phyloP scores from a whole-genome alignment of 2,888 invertebrate species.

The Barypeithes pellucidus region DNA sequence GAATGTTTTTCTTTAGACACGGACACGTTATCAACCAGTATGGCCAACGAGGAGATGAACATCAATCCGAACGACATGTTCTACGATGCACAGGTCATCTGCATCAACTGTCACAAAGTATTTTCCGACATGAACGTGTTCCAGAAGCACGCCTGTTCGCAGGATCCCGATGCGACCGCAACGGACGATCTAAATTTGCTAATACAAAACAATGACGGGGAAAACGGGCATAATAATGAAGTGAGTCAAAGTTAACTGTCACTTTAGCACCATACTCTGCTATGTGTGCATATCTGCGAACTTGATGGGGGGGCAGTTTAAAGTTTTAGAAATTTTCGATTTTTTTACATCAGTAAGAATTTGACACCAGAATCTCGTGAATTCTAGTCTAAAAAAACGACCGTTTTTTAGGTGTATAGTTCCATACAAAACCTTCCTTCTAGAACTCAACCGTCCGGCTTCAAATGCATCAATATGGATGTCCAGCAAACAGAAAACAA shows the following conservation, averaged over 20 bases:
- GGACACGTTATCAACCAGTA: neutral
- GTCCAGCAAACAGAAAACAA: neutral
- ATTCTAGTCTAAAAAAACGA: too few relatives aligned
- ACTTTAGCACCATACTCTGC: too few relatives aligned
- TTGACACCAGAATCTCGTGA: too few relatives aligned
- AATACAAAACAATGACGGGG: neutral
- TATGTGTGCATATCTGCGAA: too few relatives aligned
- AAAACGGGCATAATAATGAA: neutral
- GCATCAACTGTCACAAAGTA: conserved; percentile 56
- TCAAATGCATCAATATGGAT: neutral
- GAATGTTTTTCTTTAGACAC: neutral
- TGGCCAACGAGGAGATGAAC: conserved; percentile 16
- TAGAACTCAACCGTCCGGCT: neutral
- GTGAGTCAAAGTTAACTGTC: neutral
- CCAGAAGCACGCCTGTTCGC: conserved; percentile 52
- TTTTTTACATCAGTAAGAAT: too few relatives aligned
- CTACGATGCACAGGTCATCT: conserved; percentile 55
- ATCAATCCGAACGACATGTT: conserved; percentile 43
- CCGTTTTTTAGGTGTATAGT: neutral
- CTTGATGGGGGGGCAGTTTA: too few relatives aligned
- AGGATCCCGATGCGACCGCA: neutral
- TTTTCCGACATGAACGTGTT: conserved; percentile 52
- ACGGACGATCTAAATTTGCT: neutral
- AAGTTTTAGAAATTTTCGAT: too few relatives aligned
- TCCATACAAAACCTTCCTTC: neutral